phyloP scores from a whole-genome alignment of 2,113 vertebrate species.

The Entomyzon cyanotis region DNA sequence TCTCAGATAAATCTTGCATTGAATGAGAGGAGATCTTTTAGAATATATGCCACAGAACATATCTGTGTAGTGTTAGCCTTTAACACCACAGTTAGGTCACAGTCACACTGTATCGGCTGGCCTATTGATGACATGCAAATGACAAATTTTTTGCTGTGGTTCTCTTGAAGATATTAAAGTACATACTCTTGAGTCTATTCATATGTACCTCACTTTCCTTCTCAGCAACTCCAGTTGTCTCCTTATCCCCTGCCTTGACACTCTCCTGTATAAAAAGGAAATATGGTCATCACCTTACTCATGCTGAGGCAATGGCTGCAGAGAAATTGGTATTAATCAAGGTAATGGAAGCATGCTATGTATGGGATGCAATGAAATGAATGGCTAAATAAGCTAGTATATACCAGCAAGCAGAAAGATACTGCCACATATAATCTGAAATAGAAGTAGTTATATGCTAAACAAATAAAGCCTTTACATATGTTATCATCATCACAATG shows the following conservation, averaged over 20 bases:
- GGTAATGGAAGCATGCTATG: neutral
- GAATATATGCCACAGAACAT: neutral
- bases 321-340: neutral
- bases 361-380: neutral
- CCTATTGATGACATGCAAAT: neutral
- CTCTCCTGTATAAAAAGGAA: slow-evolving; percentile 59
- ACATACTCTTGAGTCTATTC: neutral
- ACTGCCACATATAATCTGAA: neutral
- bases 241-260: slow-evolving; percentile 55
- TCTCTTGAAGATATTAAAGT: neutral
- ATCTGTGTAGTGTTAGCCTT: neutral
- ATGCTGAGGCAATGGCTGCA: neutral
- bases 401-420: neutral
- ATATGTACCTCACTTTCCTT: slow-evolving; percentile 69
- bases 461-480: neutral
- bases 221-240: slow-evolving; percentile 63
- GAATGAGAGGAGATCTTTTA: neutral
- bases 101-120: neutral
- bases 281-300: neutral
- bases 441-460: neutral
- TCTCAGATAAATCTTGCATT: neutral
- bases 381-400: neutral
- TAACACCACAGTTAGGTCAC: neutral
- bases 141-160: neutral
- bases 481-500: neutral